A percentile compares a stretch with the other conserved stretches of the same genome.
Conservation (phyloP, 2,113 vertebrate species). For the Speoplatyrhinus poulsoni region DNA sequence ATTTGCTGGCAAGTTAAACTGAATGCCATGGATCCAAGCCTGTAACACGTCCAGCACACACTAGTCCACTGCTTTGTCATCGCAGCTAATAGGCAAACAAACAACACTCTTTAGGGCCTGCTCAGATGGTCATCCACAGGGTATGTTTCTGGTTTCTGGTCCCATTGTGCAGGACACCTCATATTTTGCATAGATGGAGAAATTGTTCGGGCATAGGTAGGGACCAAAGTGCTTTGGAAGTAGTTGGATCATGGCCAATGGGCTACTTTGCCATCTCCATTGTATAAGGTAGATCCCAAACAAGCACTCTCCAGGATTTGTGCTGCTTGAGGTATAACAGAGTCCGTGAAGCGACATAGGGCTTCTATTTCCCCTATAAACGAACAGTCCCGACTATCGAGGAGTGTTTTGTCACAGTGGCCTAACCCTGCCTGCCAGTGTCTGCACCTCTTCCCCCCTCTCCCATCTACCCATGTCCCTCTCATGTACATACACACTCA, state of each 20-base stretch:
- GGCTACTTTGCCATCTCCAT: constrained; percentile 21
- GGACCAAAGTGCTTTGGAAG: constrained; percentile 27
- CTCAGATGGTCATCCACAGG: constrained; percentile 43
- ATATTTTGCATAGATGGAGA: constrained; percentile 47
- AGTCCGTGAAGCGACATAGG: constrained; percentile 50
- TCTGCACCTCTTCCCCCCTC: constrained; percentile 6
- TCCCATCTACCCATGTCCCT: not conserved
- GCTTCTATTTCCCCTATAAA: constrained; percentile 14
- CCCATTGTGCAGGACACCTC: not conserved
- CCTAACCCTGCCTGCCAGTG: constrained; percentile 6
- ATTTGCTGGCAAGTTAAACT: constrained; percentile 66
- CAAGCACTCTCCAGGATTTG: constrained; percentile 21
- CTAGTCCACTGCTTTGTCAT: constrained; percentile 66
- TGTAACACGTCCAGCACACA: constrained; percentile 64
- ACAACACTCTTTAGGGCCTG: constrained; percentile 44
- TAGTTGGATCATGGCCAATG: constrained; percentile 1
- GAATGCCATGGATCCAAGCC: constrained; percentile 63
- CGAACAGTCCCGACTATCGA: constrained; percentile 49
- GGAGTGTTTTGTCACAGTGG: constrained; percentile 58
- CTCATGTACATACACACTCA: not conserved
- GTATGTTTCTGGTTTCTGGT: constrained; percentile 29
- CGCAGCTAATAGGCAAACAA: constrained; percentile 63
- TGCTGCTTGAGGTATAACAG: constrained; percentile 51
- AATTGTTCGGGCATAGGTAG: constrained; percentile 20
- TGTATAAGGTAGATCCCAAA: constrained; percentile 18